Base-by-base conservation (phyloP, 35 echinoderm and acorn worm genomes). In the Holothuria glaberrima region DNA sequence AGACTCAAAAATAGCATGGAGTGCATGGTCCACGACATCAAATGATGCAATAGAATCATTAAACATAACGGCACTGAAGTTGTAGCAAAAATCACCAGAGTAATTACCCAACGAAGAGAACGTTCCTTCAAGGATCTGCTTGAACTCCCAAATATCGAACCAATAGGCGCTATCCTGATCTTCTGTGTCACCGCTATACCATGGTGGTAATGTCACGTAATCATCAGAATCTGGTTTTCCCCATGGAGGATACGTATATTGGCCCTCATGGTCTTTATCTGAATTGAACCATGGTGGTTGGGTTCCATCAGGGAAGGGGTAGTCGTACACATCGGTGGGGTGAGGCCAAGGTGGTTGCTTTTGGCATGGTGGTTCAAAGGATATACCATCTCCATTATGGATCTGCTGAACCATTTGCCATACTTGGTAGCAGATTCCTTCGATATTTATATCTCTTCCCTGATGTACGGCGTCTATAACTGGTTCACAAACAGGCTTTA, bases 11-110 rank as follows among this genome's bases (percentile, higher is more conserved):
- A 54, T 54, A 54, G 50, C 50, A 17, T 54, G 16, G 12, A 78
- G 25, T 24, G 74, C 74, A 78, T 78, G 74, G 50, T 78, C 38
- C 10, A 84, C 33, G 7, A 84, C 80, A 24, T 48, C 25, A 36
- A 59, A 63, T 5, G 80, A 84, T 28, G 80, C 21, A 62, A 84
- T 38, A 13, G 80, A 84, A 16, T 59, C 54, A 24, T 84, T 84
- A 52, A 84, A 84, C 21, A 84, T 30, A 54, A 84, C 21, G 13
- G 12, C 59, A 19, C 46, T 31, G 54, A 84, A 28, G 6, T 84
- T 31, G 25, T 28, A 22, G 31, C 80, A 84, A 12, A 84, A 84
- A 33, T 61, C 57, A 33, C 18, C 41, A 41, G 74, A n/a, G n/a
- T 48, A 18, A 52, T 48, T 27, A 6, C 50, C 58, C 54, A 84